Base-by-base conservation (phyloP, 1,140 invertebrate genomes). In the Achatina immaculata region DNA sequence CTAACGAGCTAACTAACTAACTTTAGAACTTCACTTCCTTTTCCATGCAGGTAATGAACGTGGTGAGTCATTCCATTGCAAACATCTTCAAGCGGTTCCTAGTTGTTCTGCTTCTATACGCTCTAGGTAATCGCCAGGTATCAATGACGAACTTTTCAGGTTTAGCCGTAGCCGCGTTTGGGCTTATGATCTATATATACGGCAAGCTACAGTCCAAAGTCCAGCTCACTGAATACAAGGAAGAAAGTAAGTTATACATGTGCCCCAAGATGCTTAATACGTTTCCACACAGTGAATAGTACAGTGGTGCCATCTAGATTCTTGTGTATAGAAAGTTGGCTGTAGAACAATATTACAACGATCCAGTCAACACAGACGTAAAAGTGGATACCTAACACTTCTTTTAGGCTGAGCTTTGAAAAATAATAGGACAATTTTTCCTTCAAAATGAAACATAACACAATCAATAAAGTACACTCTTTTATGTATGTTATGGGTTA, bases 1-100 rank as follows among this genome's bases (percentile, higher is more conserved):
- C n/a, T n/a, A n/a, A n/a, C n/a, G n/a, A n/a, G n/a, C n/a, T n/a
- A n/a, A n/a, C n/a, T n/a, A n/a, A n/a, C n/a, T 45, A 9, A 45
- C 43, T 19, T 45, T 45, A 19, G 43, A 7, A 45, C 19, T 45
- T 45, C 7, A 45, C 19, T 9, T 7, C 19, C 7, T 45, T 45
- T 45, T 9, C 19, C 43, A 45, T 45, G 0, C 80, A 72, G 38
- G 75, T 69, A 51, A 81, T 83, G 73, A 72, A 77, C 1, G 85
- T 84, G 11, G 72, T 86, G 19, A 78, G 80, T 34, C 85, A 86
- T 68, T 71, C 85, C 45, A 75, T 82, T 2, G 68, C 73, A 68
- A 86, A 86, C 80, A 72, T 86, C 51, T 65, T 84, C 34, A 84
- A 86, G 62, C 65, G 85, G 42, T 55, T 86, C 4, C 43, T 82